These are phyloP conservation scores for Leptura quadrifasciata DNA, from an alignment of 2,888 invertebrate species.

Conservation along the genomic window DNA sequence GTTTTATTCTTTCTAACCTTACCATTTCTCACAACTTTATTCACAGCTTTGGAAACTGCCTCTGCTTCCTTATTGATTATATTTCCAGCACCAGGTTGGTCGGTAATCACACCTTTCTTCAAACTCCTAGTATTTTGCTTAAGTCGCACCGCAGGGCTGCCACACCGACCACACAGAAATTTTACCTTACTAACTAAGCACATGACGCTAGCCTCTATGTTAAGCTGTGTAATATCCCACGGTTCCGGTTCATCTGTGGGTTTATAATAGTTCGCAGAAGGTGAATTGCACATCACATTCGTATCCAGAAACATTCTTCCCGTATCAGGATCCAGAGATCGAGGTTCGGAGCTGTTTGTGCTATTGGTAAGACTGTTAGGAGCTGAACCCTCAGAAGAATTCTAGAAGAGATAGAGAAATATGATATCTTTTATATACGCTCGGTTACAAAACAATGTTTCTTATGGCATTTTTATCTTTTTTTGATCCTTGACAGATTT, in stretches of 20 bases:
- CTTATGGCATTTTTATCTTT: no score
- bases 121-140: constrained; percentile 73
- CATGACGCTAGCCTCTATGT: constrained; percentile 91
- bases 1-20: constrained; percentile 25
- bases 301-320: constrained; percentile 75
- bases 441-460: no score
- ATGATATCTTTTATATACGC: no score
- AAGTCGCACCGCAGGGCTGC: constrained; percentile 82
- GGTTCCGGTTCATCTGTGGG: constrained; percentile 90
- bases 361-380: constrained; percentile 49
- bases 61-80: constrained; percentile 64
- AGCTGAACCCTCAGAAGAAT: constrained; percentile 50
- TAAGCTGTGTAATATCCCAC: constrained; percentile 89
- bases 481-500: no score
- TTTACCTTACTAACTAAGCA: constrained; percentile 90
- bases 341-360: constrained; percentile 54
- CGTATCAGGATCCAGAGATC: constrained; percentile 64
- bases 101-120: constrained; percentile 58
- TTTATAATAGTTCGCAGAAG: constrained; percentile 86
- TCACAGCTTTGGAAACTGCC: constrained; percentile 74
- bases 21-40: constrained; percentile 78
- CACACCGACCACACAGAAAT: constrained; percentile 84
- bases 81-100: constrained; percentile 57
- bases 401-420: constrained; percentile 32
- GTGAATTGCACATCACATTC: constrained; percentile 76